phyloP scores from a whole-genome alignment of 2,797 vertebrate genomes.

The Gallinago nigripennis region DNA sequence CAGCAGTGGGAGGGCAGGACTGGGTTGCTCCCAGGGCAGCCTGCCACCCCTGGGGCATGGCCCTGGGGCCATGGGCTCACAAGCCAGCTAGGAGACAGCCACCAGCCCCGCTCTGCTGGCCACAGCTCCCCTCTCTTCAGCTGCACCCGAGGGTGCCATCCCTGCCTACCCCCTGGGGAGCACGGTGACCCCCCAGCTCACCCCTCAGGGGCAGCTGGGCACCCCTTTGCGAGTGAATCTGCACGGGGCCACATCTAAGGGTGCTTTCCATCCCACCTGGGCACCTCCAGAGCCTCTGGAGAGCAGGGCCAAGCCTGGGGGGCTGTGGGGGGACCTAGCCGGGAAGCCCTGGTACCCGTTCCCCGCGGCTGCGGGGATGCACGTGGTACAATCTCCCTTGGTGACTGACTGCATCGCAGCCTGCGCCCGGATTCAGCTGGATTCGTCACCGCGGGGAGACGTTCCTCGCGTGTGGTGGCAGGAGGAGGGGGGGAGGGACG shows the following conservation, averaged over 20 bases:
- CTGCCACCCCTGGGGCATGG: neutral
- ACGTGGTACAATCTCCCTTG: slow-evolving; percentile 71
- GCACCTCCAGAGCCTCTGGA: neutral
- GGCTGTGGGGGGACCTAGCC: neutral
- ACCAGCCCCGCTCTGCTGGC: too few relatives aligned
- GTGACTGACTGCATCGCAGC: slow-evolving; percentile 64
- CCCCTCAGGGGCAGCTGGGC: neutral
- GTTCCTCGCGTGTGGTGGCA: slow-evolving; percentile 13
- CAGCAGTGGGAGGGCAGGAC: neutral
- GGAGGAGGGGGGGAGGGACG: slow-evolving; percentile 28
- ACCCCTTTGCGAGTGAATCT: neutral
- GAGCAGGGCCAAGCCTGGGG: neutral
- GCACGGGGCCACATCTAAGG: neutral
- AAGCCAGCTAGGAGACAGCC: too few relatives aligned
- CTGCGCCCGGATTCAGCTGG: slow-evolving; percentile 53
- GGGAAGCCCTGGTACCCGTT: neutral
- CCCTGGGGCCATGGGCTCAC: too few relatives aligned
- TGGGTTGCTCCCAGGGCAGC: neutral
- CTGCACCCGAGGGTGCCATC: neutral
- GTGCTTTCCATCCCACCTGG: neutral
- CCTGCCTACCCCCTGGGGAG: neutral
- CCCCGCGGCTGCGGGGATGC: slow-evolving; percentile 7
- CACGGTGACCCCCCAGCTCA: rapidly evolving
- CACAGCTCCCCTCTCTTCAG: neutral
- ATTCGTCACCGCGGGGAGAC: slow-evolving; percentile 57